Evolutionary conservation across 2,797 vertebrate genomes (phyloP).

Genomic region (Enteromius thamalakanensis): DNA sequence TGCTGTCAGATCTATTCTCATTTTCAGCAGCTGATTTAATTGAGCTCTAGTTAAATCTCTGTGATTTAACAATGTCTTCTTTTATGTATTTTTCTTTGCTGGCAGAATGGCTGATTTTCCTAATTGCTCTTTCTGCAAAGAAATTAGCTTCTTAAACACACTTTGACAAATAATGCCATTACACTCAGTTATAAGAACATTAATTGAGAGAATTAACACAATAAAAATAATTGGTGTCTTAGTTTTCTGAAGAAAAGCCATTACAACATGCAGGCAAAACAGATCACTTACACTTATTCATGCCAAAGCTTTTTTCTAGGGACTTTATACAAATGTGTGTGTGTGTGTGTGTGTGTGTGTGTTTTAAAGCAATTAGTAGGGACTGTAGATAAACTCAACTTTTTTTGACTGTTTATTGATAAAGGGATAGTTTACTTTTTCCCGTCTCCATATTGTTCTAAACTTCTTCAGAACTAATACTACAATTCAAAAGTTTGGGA

Average conservation of each 20-base stretch:
- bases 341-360: not conserved
- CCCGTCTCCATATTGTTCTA: not conserved
- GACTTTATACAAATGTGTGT: not conserved
- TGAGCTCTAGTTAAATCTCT: not conserved
- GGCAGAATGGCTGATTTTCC: not conserved
- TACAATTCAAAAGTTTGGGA: not conserved
- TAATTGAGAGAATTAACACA: not conserved
- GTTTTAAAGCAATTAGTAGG: not conserved
- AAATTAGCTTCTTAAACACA: not conserved
- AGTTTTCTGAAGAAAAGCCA: not conserved
- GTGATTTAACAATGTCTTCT: not conserved
- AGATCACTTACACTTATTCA: not conserved
- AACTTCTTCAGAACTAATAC: not conserved
- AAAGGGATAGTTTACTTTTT: not conserved
- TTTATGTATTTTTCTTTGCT: not conserved
- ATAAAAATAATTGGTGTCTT: not conserved
- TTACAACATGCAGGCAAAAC: not conserved
- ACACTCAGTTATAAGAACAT: not conserved
- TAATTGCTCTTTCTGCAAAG: conserved; percentile 2
- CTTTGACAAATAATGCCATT: not conserved
- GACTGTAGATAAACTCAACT: not conserved
- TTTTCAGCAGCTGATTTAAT: conserved; percentile 23
- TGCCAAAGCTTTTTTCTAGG: not conserved
- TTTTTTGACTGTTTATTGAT: not conserved
- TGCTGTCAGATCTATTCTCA: not conserved